Evolutionary conservation across 2,113 vertebrate species (phyloP), one percentile per base, ranked within the genome.

Genomic region (Bufo bufo): DNA sequence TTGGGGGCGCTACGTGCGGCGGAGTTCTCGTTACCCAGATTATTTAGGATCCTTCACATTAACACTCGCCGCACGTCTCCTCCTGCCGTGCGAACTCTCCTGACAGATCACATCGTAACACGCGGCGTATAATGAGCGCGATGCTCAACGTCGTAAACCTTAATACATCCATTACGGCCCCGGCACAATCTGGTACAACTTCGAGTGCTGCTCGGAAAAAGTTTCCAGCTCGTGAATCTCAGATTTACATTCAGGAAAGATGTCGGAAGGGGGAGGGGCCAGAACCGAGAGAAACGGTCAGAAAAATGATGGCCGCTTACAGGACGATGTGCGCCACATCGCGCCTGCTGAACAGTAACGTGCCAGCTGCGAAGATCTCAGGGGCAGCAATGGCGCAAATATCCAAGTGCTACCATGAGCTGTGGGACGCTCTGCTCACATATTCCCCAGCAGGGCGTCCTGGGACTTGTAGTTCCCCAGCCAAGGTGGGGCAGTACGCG

Each of bases 131-230:
- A 83, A 83, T n/a, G 81, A 83, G 81, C 45, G 23, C 59, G 33
- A 61, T 8, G 61, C 59, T 33, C 56, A 11, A n/a, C 80, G 23
- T 14, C 33, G 61, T 65, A 82, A 82, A 82, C 43, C 80, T 20
- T 63, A 82, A 82, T n/a, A 49, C 80, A 47, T 49, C 80, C 59
- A 50, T 52, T 66, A 66, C 20, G 45, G 45, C 81, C 81, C 45
- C 61, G 33, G 61, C 61, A 4, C 81, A 50, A 75, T 75, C 45
- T 20, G 47, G 58, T 78, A 85, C 6, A 47, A 12, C 71, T 75
- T 66, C 0, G 77, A 45, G 69, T 59, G 52, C 74, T n/a, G 52
- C 71, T 49, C 72, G 4, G 0, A 49, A 82, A 16, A 82, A 82
- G 33, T 20, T 78, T 49, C 80, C 59, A 49, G 58, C 54, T 45